Conservation (phyloP, 2,888 invertebrate species). For the Laothoe populi region DNA sequence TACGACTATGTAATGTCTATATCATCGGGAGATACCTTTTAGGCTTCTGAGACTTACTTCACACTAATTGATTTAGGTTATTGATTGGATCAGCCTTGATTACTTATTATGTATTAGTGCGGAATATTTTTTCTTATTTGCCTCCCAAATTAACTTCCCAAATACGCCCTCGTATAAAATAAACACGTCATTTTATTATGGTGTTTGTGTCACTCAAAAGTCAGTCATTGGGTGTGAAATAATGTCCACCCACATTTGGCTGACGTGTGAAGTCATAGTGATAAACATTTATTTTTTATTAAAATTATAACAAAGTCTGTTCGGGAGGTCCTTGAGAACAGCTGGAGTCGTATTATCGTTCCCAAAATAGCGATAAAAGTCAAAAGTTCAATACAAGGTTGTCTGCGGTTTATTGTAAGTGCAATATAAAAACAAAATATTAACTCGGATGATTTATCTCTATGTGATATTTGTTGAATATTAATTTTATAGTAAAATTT, state of each 20-base stretch:
- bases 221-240: constrained; percentile 2
- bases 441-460: too few species aligned
- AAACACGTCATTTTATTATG: constrained; percentile 1
- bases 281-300: constrained; percentile 22
- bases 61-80: background rate
- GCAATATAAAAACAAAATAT: background rate
- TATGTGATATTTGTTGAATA: too few species aligned
- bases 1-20: background rate
- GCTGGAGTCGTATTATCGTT: constrained; percentile 3
- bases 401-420: background rate
- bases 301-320: background rate
- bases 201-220: constrained; percentile 3
- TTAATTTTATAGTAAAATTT: too few species aligned
- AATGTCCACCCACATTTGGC: constrained; percentile 17
- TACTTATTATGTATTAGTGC: too few species aligned
- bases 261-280: background rate
- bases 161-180: background rate
- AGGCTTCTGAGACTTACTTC: background rate
- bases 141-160: background rate
- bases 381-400: background rate
- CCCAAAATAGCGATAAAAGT: background rate
- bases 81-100: background rate
- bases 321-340: constrained; percentile 1
- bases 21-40: background rate
- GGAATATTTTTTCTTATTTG: background rate